Evolutionary conservation across 2,888 invertebrate genomes (phyloP).

Genomic region (Teleiodes luculella): DNA sequence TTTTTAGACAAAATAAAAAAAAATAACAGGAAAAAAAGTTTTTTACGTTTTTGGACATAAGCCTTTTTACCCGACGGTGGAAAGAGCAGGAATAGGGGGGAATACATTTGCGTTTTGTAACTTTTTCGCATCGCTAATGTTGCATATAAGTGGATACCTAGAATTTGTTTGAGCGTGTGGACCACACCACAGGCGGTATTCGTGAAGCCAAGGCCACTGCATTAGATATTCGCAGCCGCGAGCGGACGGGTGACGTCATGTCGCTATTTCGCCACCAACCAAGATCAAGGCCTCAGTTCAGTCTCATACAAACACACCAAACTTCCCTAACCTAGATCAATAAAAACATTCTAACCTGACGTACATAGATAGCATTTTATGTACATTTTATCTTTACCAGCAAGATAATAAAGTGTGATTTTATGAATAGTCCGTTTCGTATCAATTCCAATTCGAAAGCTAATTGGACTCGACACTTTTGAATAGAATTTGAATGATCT

Average conservation of each 20-base stretch:
- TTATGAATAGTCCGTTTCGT: no score
- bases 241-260: slow-evolving; percentile 38
- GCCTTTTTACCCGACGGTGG: no score
- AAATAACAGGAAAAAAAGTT: no score
- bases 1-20: no score
- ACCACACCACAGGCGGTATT: slow-evolving; percentile 19
- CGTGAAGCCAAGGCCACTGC: slow-evolving; percentile 41
- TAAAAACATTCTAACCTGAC: neutral
- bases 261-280: slow-evolving; percentile 32
- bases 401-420: neutral
- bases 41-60: no score
- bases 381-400: neutral
- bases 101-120: no score
- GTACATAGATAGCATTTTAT: neutral
- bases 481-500: no score
- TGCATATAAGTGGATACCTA: no score
- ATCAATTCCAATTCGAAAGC: no score
- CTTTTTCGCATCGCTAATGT: no score
- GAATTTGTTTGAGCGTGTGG: neutral
- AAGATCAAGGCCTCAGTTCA: neutral
- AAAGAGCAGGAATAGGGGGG: no score
- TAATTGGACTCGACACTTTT: no score
- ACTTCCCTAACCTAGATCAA: slow-evolving; percentile 5
- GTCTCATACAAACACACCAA: neutral
- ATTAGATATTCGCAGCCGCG: slow-evolving; percentile 35